Percentiles rank a stretch among this genome's conserved stretches.
Conservation (phyloP, 1,140 invertebrate species). For the Heterodera schachtii region DNA sequence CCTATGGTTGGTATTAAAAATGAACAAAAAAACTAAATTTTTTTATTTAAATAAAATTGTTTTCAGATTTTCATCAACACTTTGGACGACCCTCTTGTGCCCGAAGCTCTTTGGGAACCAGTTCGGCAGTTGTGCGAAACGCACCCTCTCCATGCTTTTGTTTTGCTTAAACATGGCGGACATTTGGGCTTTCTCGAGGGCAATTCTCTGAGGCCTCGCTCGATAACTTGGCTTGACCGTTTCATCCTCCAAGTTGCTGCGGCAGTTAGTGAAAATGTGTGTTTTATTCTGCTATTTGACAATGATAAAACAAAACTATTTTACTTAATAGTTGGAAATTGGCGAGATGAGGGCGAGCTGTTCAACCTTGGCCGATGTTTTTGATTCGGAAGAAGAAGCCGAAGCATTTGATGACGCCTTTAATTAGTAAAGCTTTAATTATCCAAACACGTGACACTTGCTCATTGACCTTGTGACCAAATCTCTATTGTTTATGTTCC, state of each 20-base stretch:
- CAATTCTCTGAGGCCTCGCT: constrained; percentile 78
- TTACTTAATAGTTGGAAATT: not conserved
- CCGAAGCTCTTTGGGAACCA: constrained; percentile 74
- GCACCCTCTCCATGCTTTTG: constrained; percentile 75
- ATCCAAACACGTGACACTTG: no score
- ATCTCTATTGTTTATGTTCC: no score
- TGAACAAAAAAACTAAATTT: no score
- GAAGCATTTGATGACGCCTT: not conserved
- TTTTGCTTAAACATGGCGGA: constrained; percentile 83
- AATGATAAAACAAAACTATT: no score
- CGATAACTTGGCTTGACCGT: constrained; percentile 85
- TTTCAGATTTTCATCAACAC: constrained; percentile 76
- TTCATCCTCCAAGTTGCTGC: constrained; percentile 72
- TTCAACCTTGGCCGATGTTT: no score
- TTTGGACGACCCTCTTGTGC: constrained; percentile 84
- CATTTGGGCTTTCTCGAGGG: constrained; percentile 90
- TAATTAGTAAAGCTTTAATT: not conserved
- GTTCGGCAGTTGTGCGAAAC: constrained; percentile 73
- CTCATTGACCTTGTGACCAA: no score
- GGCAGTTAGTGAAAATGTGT: constrained; percentile 47
- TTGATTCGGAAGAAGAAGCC: no score
- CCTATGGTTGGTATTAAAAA: constrained; percentile 76
- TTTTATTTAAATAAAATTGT: not conserved
- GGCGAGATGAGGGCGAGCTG: not conserved
- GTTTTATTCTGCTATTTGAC: not conserved